Evolutionary conservation across 2,797 vertebrate species (phyloP).

Genomic region (Danio choprae): DNA sequence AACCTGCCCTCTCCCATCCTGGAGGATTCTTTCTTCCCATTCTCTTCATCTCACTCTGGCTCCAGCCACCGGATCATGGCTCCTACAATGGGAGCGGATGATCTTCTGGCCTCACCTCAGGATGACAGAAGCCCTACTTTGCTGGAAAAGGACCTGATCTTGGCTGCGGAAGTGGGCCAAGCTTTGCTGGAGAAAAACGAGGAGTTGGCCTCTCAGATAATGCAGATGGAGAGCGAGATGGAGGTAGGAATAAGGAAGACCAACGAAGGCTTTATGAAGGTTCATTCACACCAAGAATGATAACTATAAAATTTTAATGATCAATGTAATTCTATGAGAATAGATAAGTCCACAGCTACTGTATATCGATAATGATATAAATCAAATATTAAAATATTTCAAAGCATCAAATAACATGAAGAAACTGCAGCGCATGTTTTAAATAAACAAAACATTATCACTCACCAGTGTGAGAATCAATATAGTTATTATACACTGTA

Average conservation of each 20-base stretch:
- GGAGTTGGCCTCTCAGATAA: slow-evolving; percentile 75
- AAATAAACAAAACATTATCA: background rate
- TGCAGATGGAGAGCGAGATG: slow-evolving; percentile 72
- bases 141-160: slow-evolving; percentile 80
- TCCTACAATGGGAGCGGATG: slow-evolving; percentile 27
- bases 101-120: slow-evolving; percentile 43
- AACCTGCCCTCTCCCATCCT: slow-evolving; percentile 76
- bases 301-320: background rate
- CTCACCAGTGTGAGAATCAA: background rate
- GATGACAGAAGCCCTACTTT: slow-evolving; percentile 55
- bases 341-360: background rate
- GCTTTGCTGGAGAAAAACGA: slow-evolving; percentile 83
- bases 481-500: background rate
- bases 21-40: slow-evolving; percentile 83
- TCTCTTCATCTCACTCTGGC: slow-evolving; percentile 72
- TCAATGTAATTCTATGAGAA: background rate
- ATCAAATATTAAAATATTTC: background rate
- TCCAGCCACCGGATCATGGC: slow-evolving; percentile 54
- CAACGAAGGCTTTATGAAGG: background rate
- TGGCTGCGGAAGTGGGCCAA: slow-evolving; percentile 81
- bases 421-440: background rate
- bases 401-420: background rate
- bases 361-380: background rate
- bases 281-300: background rate
- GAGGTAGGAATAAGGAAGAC: slow-evolving; percentile 69